A percentile compares a stretch with the other conserved stretches of the same genome.
Evolutionary conservation across 2,113 vertebrate species (phyloP).

Genomic region (Tricholaema leucomelas): DNA sequence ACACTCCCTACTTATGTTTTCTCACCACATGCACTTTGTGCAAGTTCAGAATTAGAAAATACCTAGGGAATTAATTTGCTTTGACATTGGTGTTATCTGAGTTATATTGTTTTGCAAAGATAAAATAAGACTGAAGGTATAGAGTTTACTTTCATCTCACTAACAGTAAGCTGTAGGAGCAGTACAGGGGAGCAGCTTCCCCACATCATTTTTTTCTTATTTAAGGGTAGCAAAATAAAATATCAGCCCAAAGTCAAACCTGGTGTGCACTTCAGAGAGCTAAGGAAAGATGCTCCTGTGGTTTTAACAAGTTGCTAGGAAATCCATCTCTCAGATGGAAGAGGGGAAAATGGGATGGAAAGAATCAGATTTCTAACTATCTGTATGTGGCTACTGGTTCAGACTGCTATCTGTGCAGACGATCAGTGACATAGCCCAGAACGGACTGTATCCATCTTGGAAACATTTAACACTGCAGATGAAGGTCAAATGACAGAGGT

Average conservation of each 20-base stretch:
- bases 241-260: slow-evolving; percentile 22
- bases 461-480: background rate
- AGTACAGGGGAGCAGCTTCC: background rate
- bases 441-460: background rate
- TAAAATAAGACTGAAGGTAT: slow-evolving; percentile 47
- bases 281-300: background rate
- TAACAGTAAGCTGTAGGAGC: background rate
- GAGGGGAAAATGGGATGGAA: background rate
- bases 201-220: slow-evolving; percentile 37
- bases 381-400: background rate
- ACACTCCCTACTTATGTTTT: slow-evolving; percentile 36
- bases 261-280: background rate
- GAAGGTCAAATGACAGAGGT: background rate
- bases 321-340: background rate
- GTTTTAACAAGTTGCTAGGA: background rate
- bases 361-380: background rate
- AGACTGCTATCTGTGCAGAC: background rate
- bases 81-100: slow-evolving; percentile 37
- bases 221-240: slow-evolving; percentile 8
- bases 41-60: slow-evolving; percentile 69
- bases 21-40: slow-evolving; percentile 33
- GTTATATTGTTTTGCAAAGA: slow-evolving; percentile 42
- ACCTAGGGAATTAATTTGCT: slow-evolving; percentile 65
- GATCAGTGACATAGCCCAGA: background rate
- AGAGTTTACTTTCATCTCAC: slow-evolving; percentile 21